Conservation (phyloP, 2,888 invertebrate genomes). For the Minunthozetes semirufus region DNA sequence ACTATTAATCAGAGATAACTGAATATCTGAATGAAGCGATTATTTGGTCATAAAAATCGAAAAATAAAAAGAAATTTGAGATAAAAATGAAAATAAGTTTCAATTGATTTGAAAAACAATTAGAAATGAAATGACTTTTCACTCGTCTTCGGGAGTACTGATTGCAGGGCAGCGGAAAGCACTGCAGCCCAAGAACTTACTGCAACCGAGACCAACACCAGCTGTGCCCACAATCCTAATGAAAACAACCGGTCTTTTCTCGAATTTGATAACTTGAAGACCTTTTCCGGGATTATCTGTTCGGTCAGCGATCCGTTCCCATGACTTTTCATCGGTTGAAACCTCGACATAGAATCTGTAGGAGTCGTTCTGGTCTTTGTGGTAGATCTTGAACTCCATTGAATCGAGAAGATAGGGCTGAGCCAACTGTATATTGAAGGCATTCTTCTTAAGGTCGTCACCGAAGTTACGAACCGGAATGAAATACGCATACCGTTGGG, state of each 20-base stretch:
- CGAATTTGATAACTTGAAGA: neutral
- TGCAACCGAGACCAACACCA: neutral
- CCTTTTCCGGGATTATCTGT: neutral
- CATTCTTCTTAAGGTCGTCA: constrained; percentile 17
- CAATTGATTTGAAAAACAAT: neutral
- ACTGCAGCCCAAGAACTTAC: constrained; percentile 30
- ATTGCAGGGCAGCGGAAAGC: constrained; percentile 16
- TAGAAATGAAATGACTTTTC: neutral
- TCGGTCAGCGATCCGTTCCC: neutral
- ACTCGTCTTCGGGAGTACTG: neutral
- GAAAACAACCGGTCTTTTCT: neutral
- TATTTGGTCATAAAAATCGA: no score
- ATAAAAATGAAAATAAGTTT: neutral
- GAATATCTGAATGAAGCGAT: no score
- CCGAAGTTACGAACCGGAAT: constrained; percentile 14
- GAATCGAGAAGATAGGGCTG: constrained; percentile 16
- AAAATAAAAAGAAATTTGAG: neutral
- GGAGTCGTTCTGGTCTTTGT: constrained; percentile 17
- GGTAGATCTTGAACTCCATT: constrained; percentile 18
- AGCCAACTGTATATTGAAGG: constrained; percentile 24
- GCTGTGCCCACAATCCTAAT: constrained; percentile 5
- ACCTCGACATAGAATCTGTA: constrained; percentile 16
- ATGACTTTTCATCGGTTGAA: constrained; percentile 3
- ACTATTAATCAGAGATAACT: no score
- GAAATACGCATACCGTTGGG: constrained; percentile 11